Evolutionary conservation across 2,113 vertebrate species (phyloP), one percentile per base, ranked within the genome.

Genomic region (Elgaria multicarinata): DNA sequence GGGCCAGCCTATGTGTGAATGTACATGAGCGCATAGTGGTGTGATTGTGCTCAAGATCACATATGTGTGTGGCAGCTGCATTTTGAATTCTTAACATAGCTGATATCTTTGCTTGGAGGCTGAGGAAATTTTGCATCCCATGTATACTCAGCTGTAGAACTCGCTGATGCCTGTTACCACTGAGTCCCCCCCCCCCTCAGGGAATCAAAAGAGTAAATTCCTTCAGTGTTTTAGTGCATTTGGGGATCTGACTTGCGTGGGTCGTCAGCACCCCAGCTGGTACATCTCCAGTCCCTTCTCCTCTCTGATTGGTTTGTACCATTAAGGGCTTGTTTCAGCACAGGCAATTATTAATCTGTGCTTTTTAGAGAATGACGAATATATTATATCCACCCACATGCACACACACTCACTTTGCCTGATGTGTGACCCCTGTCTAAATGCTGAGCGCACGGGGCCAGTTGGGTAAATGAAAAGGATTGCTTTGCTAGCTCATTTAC

Each of bases 401-500:
- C 94, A 90, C 93, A 89, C 0, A 0, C 92, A 91, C 94, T 94
- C 90, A 95, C 88, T 90, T 88, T 33, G 85, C 90, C 90, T 96
- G 94, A 94, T 0, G 86, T 92, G 90, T 94, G 95, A 96, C 95
- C 94, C 91, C 89, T 94, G 92, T 95, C 95, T 95, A 92, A 95
- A 94, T 88, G 94, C 92, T 93, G 95, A 93, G 90, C 6, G 0
- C 86, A 50, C n/a, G 26, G 93, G 93, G 91, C 91, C 93, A 80
- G 90, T 89, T 94, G 91, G 94, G 94, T 94, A 95, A 96, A 95
- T 0, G 83, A 94, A 95, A 92, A 94, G 92, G 91, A 96, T 93
- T 95, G 93, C 89, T 95, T 92, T 92, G 93, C 91, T 94, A 95
- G 94, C 94, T 96, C 94, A 96, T 96, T 96, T 93, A 95, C 95